These are phyloP conservation scores for Lomographa bimaculata DNA, from an alignment of 2,888 invertebrate genomes.

Conservation along the genomic window DNA sequence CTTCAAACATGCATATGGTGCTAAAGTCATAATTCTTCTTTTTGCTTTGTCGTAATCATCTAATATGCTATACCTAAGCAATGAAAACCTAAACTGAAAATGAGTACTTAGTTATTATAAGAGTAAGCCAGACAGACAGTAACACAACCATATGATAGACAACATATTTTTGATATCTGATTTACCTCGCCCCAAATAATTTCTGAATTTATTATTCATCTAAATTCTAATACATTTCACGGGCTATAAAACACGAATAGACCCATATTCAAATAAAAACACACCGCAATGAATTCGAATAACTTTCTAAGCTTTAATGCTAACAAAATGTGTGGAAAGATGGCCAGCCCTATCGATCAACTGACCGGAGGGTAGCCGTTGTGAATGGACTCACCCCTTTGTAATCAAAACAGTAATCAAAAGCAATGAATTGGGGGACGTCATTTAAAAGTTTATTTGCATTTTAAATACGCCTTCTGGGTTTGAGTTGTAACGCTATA, in stretches of 20 bases:
- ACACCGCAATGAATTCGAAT: constrained; percentile 22
- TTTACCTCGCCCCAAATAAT: too few relatives aligned
- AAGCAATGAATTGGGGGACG: constrained; percentile 62
- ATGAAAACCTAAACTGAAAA: too few relatives aligned
- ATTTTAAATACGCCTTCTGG: constrained; percentile 56
- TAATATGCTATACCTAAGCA: too few relatives aligned
- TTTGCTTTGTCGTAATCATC: too few relatives aligned
- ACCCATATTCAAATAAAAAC: constrained; percentile 17
- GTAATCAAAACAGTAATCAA: constrained; percentile 80
- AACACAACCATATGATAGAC: too few relatives aligned
- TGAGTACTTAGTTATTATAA: too few relatives aligned
- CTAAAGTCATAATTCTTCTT: too few relatives aligned
- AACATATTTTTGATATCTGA: too few relatives aligned
- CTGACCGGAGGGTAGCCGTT: constrained; percentile 58
- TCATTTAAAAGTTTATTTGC: constrained; percentile 69
- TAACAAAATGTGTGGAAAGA: constrained; percentile 22
- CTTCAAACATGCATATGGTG: too few relatives aligned
- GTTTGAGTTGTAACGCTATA: constrained; percentile 17
- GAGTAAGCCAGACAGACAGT: too few relatives aligned
- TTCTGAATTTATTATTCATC: not conserved
- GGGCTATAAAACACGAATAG: constrained; percentile 10
- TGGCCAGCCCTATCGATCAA: constrained; percentile 58
- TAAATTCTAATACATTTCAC: constrained; percentile 7
- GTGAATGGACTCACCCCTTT: constrained; percentile 56
- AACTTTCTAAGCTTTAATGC: constrained; percentile 1